Evolutionary conservation across 2,888 invertebrate species (phyloP), one percentile per base, ranked within the genome.

Genomic region (Eupsilia transversa): DNA sequence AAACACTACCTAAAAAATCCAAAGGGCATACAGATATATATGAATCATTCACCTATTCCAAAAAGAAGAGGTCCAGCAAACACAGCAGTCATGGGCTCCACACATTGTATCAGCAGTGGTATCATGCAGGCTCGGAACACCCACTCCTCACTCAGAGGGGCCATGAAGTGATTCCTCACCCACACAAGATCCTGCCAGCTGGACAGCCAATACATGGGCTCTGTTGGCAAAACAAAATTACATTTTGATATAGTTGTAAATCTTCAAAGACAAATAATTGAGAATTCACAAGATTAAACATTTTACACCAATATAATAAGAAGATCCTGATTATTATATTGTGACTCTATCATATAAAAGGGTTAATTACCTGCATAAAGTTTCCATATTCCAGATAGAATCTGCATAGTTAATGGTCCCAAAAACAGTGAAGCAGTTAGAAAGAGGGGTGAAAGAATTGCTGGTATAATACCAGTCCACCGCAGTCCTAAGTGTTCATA

Each of bases 91-190:
- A 97, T 93, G 0, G 98, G 98, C 41, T 97, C 95, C 87, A 99
- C 97, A 90, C 98, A 98, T 90, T 99, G 98, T 84, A 99, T 94
- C 59, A 99, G 96, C 57, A 99, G 93, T 7, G 99, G 99, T 94
- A 99, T 96, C 99, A 99, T 99, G 91, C 99, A 99, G 1, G 99
- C 98, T 84, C 99, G 97, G 94, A 99, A 99, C 12, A 99, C 99
- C 96, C 99, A 99, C 93, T 99, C 99, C 94, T 99, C 99, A 74
- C 99, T 98, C 68, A 99, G 93, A 0, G 99, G 99, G 1, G 99
- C 99, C 88, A 99, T 98, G 43, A 99, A 94, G 91, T 98, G 98
- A 92, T 99, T 99, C 79, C 99, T 97, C 87, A 99, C 97, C 99
- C 99, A 99, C 46, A 98, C 97, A 71, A 98, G 95, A 88, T 98